These are phyloP conservation scores for Ictidomys tridecemlineatus DNA, from an alignment of 2,113 vertebrate species.

Conservation along the genomic window DNA sequence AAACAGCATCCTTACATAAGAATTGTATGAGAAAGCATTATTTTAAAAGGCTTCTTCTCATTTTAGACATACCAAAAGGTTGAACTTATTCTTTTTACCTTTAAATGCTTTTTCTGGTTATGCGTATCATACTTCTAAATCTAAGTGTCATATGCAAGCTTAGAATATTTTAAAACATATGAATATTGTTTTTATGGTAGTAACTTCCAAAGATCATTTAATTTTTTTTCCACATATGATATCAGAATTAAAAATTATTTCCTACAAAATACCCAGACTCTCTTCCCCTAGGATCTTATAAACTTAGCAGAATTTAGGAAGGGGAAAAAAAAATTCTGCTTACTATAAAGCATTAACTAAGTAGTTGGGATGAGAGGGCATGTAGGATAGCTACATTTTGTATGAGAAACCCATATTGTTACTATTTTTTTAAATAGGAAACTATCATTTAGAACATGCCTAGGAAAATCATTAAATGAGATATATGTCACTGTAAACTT, in stretches of 20 bases:
- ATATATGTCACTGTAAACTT: neutral
- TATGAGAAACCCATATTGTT: neutral
- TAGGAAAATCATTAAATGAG: neutral
- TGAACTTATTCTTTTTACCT: neutral
- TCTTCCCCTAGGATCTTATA: neutral
- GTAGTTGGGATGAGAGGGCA: neutral
- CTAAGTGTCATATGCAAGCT: neutral
- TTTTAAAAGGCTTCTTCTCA: neutral
- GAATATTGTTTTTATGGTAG: neutral
- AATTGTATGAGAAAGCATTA: neutral
- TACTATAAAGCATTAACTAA: neutral
- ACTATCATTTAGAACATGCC: neutral
- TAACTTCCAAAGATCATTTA: slow-evolving; percentile 26
- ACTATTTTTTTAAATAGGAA: neutral
- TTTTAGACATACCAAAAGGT: slow-evolving; percentile 38
- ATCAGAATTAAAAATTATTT: slow-evolving; percentile 18
- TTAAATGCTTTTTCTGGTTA: neutral
- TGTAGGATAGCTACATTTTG: neutral
- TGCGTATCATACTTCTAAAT: neutral
- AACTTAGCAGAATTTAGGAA: neutral
- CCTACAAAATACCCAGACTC: neutral
- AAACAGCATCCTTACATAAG: neutral
- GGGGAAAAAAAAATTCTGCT: neutral
- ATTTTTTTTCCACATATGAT: neutral
- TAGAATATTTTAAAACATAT: neutral